phyloP scores from a whole-genome alignment of 2,113 vertebrate species.

The Rattus rattus region DNA sequence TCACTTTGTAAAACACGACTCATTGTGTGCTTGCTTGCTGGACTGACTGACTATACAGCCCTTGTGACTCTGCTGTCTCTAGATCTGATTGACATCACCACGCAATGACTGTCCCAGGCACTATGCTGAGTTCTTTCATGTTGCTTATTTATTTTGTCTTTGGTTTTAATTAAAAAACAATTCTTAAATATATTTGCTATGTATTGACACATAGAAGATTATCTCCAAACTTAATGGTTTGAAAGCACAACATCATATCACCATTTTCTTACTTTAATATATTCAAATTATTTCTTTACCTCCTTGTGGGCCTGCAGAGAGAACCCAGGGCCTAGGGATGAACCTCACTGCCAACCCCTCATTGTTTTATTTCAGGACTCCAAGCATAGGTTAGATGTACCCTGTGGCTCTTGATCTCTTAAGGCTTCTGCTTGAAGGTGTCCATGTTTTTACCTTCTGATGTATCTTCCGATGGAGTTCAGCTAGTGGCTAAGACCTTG shows the following conservation, averaged over 20 bases:
- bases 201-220: not conserved
- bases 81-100: not conserved
- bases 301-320: not conserved
- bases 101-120: not conserved
- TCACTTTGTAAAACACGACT: not conserved
- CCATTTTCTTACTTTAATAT: not conserved
- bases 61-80: not conserved
- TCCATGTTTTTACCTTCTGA: not conserved
- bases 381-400: not conserved
- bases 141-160: not conserved
- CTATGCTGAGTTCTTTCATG: not conserved
- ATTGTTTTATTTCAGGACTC: not conserved
- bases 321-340: too few species aligned
- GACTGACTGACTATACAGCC: not conserved
- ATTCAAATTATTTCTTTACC: not conserved
- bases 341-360: not conserved
- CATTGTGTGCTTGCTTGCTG: not conserved
- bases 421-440: not conserved
- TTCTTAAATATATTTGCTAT: slow-evolving; percentile 14
- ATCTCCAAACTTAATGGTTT: not conserved
- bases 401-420: not conserved
- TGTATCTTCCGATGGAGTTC: not conserved
- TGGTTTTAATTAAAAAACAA: not conserved
- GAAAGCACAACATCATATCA: not conserved
- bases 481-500: not conserved